phyloP scores from a whole-genome alignment of 64 coral and sea anemone genomes.

The Montipora sp. region DNA sequence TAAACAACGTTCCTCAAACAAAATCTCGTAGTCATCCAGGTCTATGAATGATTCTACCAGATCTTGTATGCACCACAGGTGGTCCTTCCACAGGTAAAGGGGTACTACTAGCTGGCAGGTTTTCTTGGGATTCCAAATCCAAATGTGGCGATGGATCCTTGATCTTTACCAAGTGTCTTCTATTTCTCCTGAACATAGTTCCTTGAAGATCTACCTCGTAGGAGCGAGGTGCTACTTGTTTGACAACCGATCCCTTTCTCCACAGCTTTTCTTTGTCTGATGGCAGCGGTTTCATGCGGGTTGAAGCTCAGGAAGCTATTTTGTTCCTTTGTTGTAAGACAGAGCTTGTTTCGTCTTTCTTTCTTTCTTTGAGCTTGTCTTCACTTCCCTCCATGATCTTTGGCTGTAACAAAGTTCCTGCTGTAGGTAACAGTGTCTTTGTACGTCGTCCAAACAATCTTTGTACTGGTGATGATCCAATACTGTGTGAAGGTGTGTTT shows the following conservation, averaged over 20 bases:
- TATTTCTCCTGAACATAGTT: not conserved
- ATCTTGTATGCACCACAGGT: too few relatives aligned
- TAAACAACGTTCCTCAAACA: too few relatives aligned
- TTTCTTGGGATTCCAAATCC: too few relatives aligned
- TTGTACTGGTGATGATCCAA: slow-evolving; percentile 7
- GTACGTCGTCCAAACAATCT: slow-evolving; percentile 14
- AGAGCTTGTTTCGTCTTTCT: not conserved
- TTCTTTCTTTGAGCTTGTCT: slow-evolving; percentile 3
- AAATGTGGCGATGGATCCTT: not conserved
- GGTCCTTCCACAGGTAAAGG: too few relatives aligned
- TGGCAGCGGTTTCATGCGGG: not conserved
- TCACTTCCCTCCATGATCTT: not conserved
- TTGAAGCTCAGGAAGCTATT: not conserved
- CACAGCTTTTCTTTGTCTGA: not conserved
- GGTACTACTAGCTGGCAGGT: too few relatives aligned
- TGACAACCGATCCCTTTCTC: not conserved
- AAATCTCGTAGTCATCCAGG: too few relatives aligned
- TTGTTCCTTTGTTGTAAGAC: not conserved
- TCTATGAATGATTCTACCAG: too few relatives aligned
- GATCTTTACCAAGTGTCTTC: not conserved
- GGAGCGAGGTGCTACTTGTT: not conserved
- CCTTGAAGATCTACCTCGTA: slow-evolving; percentile 19
- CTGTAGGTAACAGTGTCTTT: not conserved
- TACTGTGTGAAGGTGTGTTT: not conserved
- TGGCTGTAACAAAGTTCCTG: not conserved